Evolutionary conservation across 2,113 vertebrate species (phyloP).

Genomic region (Dasypus novemcinctus): DNA sequence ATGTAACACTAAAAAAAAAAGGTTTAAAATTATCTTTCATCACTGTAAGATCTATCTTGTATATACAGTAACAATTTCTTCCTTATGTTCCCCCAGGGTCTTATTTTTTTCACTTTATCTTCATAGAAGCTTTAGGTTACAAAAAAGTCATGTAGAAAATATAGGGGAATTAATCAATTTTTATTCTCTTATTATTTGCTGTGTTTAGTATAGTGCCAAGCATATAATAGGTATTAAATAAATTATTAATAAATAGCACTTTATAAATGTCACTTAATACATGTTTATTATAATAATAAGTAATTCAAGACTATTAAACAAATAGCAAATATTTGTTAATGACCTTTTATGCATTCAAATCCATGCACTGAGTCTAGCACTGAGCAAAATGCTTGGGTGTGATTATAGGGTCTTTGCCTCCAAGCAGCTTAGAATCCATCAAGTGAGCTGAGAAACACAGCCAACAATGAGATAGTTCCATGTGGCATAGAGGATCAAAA

Average conservation of each 20-base stretch:
- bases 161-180: background rate
- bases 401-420: background rate
- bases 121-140: no score
- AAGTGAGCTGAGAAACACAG: background rate
- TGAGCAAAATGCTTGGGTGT: background rate
- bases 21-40: no score
- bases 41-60: no score
- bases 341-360: background rate
- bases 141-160: no score
- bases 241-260: background rate
- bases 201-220: background rate
- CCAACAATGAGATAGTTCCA: background rate
- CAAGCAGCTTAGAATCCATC: background rate
- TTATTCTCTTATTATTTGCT: background rate
- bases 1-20: no score
- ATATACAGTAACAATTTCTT: no score
- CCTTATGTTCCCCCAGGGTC: no score
- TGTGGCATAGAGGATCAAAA: background rate
- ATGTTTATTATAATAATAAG: background rate
- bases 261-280: background rate
- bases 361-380: background rate
- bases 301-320: background rate
- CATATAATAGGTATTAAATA: background rate
- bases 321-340: background rate
- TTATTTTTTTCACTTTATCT: no score